Percentiles rank a stretch among this genome's conserved stretches.
These are phyloP conservation scores for Emydoidea blandingii DNA, from an alignment of 2,797 vertebrate genomes.

Conservation along the genomic window DNA sequence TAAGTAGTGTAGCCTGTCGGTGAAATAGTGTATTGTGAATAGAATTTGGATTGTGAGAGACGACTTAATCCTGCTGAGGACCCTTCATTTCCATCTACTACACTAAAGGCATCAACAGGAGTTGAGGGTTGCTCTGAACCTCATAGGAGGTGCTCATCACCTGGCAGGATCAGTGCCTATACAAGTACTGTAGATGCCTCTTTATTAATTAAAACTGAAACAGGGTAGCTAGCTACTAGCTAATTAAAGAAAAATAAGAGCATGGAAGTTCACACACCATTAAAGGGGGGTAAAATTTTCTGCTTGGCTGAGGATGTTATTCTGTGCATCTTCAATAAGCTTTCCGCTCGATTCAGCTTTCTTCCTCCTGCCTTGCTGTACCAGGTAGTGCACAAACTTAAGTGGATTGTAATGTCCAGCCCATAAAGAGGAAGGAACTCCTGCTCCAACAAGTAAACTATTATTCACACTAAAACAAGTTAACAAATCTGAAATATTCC, in stretches of 20 bases:
- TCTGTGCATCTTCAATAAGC: background rate
- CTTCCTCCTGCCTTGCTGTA: background rate
- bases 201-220: background rate
- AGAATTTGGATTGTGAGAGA: rapidly evolving
- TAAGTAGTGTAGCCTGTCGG: background rate
- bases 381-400: background rate
- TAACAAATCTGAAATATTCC: background rate
- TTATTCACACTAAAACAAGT: background rate
- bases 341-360: background rate
- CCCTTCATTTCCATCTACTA: background rate
- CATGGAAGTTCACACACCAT: background rate
- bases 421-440: background rate
- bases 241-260: background rate
- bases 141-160: background rate
- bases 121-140: rapidly evolving
- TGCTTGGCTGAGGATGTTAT: background rate
- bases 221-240: background rate
- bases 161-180: background rate
- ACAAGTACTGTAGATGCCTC: rapidly evolving
- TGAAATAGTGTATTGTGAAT: background rate
- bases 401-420: background rate
- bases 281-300: background rate
- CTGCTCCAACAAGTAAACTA: background rate
- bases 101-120: background rate
- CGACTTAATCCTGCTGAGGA: background rate